A percentile compares a stretch with the other conserved stretches of the same genome.
Conservation (phyloP, 2,888 invertebrate genomes). For the Zygogramma bicolorata region DNA sequence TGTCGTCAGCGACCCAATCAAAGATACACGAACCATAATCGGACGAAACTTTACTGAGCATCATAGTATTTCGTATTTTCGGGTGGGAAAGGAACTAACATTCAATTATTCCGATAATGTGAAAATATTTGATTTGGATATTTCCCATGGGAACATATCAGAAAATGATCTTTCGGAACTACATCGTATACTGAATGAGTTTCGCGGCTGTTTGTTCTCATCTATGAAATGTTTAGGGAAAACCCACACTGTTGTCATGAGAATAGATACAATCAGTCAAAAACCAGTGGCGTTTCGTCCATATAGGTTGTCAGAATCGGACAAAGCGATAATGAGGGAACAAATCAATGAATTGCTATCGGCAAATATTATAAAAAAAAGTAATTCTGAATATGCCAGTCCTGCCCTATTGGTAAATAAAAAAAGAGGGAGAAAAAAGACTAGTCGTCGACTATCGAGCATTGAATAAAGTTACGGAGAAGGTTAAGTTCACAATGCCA, state of each 20-base stretch:
- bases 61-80: background rate
- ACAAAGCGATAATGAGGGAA: slow-evolving; percentile 15
- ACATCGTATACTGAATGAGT: background rate
- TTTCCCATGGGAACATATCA: background rate
- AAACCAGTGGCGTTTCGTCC: slow-evolving; percentile 3
- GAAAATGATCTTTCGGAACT: slow-evolving; percentile 2
- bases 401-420: slow-evolving; percentile 26
- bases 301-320: slow-evolving; percentile 18
- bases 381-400: slow-evolving; percentile 26
- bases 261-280: background rate
- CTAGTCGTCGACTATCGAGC: background rate
- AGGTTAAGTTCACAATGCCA: background rate
- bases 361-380: slow-evolving; percentile 23
- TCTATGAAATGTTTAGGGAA: slow-evolving; percentile 3
- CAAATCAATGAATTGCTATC: slow-evolving; percentile 21
- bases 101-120: slow-evolving; percentile 11
- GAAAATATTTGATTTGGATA: background rate
- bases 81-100: slow-evolving; percentile 7
- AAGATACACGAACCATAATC: slow-evolving; percentile 4
- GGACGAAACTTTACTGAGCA: slow-evolving; percentile 11
- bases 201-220: background rate
- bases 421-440: slow-evolving; percentile 27
- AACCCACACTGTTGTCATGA: slow-evolving; percentile 2
- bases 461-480: background rate
- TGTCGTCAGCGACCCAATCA: background rate